phyloP scores from a whole-genome alignment of 2,113 vertebrate species.

The Pantherophis guttatus region DNA sequence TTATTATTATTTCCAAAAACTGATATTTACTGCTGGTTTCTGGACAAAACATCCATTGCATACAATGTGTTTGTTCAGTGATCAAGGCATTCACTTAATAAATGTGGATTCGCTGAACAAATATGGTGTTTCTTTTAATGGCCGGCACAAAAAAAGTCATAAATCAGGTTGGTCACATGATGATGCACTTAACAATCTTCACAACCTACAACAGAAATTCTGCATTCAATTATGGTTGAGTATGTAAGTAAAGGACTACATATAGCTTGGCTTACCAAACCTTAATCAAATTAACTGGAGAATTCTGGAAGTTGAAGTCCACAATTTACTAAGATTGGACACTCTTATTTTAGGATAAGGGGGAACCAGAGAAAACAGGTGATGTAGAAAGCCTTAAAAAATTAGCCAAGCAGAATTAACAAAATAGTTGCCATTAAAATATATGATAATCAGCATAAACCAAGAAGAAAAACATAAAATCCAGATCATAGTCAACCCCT shows the following conservation, averaged over 20 bases:
- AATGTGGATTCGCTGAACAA: neutral
- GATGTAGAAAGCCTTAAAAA: neutral
- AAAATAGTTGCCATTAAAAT: neutral
- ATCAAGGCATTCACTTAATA: neutral
- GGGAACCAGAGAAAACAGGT: neutral
- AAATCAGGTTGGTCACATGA: neutral
- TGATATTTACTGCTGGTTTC: neutral
- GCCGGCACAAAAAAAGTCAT: neutral
- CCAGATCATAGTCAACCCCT: neutral
- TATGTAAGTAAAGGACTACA: neutral
- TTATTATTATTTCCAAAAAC: neutral
- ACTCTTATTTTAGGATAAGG: neutral
- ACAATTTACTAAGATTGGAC: too few relatives aligned
- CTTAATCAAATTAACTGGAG: neutral
- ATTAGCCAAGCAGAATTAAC: neutral
- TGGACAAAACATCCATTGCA: neutral
- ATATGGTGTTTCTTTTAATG: neutral
- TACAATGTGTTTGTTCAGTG: neutral
- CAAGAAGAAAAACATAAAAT: neutral
- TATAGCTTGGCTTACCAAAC: neutral
- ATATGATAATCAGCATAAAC: neutral
- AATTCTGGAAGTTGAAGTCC: neutral
- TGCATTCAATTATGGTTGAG: neutral
- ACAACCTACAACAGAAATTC: neutral
- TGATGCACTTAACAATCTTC: neutral